Evolutionary conservation across 2,888 invertebrate genomes (phyloP).

Genomic region (Philaethria dido): DNA sequence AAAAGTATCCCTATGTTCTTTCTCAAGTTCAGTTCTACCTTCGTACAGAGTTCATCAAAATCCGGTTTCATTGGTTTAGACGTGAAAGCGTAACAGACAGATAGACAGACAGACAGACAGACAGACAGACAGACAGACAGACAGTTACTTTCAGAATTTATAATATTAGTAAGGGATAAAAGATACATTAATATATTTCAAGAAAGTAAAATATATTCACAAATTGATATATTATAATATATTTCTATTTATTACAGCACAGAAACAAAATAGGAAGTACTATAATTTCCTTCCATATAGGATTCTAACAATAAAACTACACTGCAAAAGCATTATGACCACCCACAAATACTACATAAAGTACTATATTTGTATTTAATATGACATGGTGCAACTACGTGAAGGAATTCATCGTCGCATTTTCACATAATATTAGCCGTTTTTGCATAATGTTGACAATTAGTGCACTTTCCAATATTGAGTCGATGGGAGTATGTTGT

Average conservation of each 20-base stretch:
- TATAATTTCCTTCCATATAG: constrained; percentile 36
- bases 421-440: constrained; percentile 37
- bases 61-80: no score
- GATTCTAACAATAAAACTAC: constrained; percentile 11
- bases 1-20: no score
- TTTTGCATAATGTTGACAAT: constrained; percentile 43
- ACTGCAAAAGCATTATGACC: constrained; percentile 11
- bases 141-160: no score
- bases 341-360: background rate
- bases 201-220: background rate
- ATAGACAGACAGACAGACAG: no score
- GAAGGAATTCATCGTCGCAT: constrained; percentile 38
- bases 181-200: no score
- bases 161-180: no score
- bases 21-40: no score
- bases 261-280: constrained; percentile 34
- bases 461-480: constrained; percentile 42
- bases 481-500: constrained; percentile 17
- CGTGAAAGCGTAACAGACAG: no score
- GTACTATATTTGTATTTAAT: constrained; percentile 9
- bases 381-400: constrained; percentile 31
- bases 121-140: no score
- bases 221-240: background rate
- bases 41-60: no score
- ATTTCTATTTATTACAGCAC: constrained; percentile 4